Base-by-base conservation (phyloP, 1,140 invertebrate genomes). In the Lanistes nyassanus region DNA sequence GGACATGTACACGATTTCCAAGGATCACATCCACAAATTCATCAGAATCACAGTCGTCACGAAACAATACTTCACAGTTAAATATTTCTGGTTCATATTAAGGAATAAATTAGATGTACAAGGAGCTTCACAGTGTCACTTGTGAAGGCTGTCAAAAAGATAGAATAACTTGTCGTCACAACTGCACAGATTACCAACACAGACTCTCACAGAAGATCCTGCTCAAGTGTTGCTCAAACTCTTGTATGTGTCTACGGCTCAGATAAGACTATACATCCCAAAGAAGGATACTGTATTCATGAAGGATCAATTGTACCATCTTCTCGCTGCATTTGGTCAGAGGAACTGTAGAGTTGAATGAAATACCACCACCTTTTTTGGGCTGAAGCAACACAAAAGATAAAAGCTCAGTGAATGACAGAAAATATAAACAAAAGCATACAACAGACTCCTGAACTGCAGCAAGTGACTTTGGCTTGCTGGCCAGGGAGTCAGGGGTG, bases 1-100 rank as follows among this genome's bases (percentile, higher is more conserved):
- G 96, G 83, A 99, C 91, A 90, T 99, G 99, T 65, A 99, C 96
- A 81, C 98, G 92, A 90, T 98, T 99, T 6, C 95, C 97, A 21
- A 96, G 94, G 78, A 99, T 98, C n/a, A 99, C 97, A 91, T 99
- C 98, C 78, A 99, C 99, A 83, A 99, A 93, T 87, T 99, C 97
- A 90, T 99, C 98, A 6, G 97, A 93, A 2, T 93, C 94, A 85
- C 94, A 96, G 89, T 99, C 98, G 89, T 99, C 98, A 31, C 98
- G 91, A 89, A 99, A 99, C 56, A 99, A 90, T 70, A 94, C 91
- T 87, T 99, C 98, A 34, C 97, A 97, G 91, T 99, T 99, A 88
- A 99, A 99, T 86, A 99, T 98, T 91, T 99, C 89, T 90, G 69
- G 21, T 34, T 68, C 5, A 36, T 66, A 71, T 78, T 75, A 81